Evolutionary conservation across 2,113 vertebrate genomes (phyloP), one percentile per base, ranked within the genome.

Genomic region (Nothobranchius furzeri): DNA sequence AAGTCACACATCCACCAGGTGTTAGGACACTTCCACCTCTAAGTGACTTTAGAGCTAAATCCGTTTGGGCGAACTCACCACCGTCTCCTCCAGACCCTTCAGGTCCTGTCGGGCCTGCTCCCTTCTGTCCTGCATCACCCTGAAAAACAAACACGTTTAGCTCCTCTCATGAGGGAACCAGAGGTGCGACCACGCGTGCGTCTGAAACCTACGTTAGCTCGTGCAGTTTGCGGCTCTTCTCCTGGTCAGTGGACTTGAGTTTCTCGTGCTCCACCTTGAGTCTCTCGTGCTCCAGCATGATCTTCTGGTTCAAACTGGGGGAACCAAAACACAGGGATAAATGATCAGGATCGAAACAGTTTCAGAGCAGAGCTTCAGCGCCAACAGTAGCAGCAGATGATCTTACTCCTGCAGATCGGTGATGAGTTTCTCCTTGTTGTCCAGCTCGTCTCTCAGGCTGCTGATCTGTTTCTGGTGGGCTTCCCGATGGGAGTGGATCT

Each of bases 1-100:
- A 30, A 30, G 30, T 30, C 30, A 30, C 30, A 30, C 30, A 30
- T 30, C 30, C 30, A 30, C 43, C 11, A 45, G 3, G 11, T 45
- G 1, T 45, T 45, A 45, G 43, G 11, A 45, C 9, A 12, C 9
- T 12, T 45, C 9, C 43, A 45, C 12, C 43, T 12, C 2, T 12
- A 12, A 45, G 43, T 45, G 6, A 45, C 9, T 45, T 5, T 30
- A 30, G 30, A 30, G 10, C 24, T 17, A 9, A 40, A 40, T 40
- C 37, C 6, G 37, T 40, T 9, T 51, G 4, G 8, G 49, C 24
- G 5, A 65, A 89, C 96, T 95, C 93, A 99, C 97, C 95, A 99
- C 97, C 5, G 96, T 99, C 93, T 99, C 97, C 84, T 99, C 97
- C 76, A 99, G 92, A 60, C 97, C 97, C 92, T 99, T 99, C 81